Percentiles rank a stretch among this genome's conserved stretches.
phyloP scores from a whole-genome alignment of 2,888 invertebrate genomes.

The Drosophila mulleri region DNA sequence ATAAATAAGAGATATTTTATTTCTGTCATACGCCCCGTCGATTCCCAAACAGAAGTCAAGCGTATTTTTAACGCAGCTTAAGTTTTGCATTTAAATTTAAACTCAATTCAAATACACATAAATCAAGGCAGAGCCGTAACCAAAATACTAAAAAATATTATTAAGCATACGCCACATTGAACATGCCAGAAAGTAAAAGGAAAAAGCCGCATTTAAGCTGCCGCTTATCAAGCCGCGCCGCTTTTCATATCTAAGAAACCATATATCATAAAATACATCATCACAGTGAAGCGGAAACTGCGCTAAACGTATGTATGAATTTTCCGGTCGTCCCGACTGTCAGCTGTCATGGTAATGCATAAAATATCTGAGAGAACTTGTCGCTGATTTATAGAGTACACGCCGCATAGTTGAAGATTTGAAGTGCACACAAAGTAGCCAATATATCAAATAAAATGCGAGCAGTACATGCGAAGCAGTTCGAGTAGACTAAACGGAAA shows the following conservation, averaged over 20 bases:
- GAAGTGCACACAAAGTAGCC: constrained; percentile 33
- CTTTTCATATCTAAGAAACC: constrained; percentile 21
- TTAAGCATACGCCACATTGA: constrained; percentile 34
- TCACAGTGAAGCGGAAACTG: constrained; percentile 1
- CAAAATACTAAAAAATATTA: constrained; percentile 19
- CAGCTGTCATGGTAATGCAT: constrained; percentile 41
- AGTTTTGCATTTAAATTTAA: not conserved
- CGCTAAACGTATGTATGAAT: constrained; percentile 25
- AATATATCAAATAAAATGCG: constrained; percentile 64
- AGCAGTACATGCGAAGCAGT: constrained; percentile 44
- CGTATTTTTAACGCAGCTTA: not conserved
- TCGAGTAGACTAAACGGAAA: constrained; percentile 10
- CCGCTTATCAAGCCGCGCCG: constrained; percentile 12
- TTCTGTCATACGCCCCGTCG: not conserved
- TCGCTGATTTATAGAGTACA: constrained; percentile 49
- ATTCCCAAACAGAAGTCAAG: not conserved
- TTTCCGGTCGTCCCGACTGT: constrained; percentile 30
- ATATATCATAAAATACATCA: constrained; percentile 25
- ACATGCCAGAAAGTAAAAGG: not conserved
- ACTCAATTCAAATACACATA: constrained; percentile 10
- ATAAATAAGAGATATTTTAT: not conserved
- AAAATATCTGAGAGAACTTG: constrained; percentile 20
- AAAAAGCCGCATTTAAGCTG: constrained; percentile 21
- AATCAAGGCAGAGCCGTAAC: constrained; percentile 12
- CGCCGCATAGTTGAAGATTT: constrained; percentile 10